These are phyloP conservation scores for Rhinatrema bivittatum DNA, from an alignment of 2,797 vertebrate species.

Conservation along the genomic window DNA sequence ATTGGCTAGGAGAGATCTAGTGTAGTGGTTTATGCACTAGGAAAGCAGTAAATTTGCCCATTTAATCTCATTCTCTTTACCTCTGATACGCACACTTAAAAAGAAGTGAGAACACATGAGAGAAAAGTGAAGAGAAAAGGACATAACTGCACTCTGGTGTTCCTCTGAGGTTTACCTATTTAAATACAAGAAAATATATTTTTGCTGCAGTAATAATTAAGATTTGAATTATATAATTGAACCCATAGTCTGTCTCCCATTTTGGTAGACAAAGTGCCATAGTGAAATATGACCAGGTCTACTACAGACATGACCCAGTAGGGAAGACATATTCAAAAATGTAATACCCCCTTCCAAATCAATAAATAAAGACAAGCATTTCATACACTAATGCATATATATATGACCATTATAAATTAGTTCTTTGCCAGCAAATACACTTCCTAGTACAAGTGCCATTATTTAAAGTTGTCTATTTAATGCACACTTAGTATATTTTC, in stretches of 20 bases:
- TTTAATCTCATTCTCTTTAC: slow-evolving; percentile 55
- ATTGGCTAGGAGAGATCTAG: slow-evolving; percentile 61
- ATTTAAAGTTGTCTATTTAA: slow-evolving; percentile 73
- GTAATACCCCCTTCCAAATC: slow-evolving; percentile 65
- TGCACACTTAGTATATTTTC: slow-evolving; percentile 71
- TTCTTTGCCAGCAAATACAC: slow-evolving; percentile 73
- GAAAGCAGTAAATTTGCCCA: slow-evolving; percentile 57
- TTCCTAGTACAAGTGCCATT: slow-evolving; percentile 74
- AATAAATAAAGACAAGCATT: slow-evolving; percentile 74
- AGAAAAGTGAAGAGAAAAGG: slow-evolving; percentile 18
- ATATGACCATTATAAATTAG: slow-evolving; percentile 74
- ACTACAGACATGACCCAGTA: slow-evolving; percentile 53
- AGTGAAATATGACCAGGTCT: slow-evolving; percentile 51
- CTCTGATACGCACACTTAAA: slow-evolving; percentile 39
- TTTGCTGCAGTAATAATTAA: no score
- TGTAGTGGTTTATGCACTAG: slow-evolving; percentile 63
- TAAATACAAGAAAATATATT: no score
- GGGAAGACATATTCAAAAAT: slow-evolving; percentile 62
- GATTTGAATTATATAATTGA: slow-evolving; percentile 39
- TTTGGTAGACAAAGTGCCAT: slow-evolving; percentile 44
- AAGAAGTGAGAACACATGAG: slow-evolving; percentile 7
- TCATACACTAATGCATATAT: slow-evolving; percentile 74
- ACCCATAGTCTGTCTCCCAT: slow-evolving; percentile 48
- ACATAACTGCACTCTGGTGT: not conserved
- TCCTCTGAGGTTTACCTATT: slow-evolving; percentile 15